These are phyloP conservation scores for Diarsia dahlii DNA, from an alignment of 2,888 invertebrate species.

Conservation along the genomic window DNA sequence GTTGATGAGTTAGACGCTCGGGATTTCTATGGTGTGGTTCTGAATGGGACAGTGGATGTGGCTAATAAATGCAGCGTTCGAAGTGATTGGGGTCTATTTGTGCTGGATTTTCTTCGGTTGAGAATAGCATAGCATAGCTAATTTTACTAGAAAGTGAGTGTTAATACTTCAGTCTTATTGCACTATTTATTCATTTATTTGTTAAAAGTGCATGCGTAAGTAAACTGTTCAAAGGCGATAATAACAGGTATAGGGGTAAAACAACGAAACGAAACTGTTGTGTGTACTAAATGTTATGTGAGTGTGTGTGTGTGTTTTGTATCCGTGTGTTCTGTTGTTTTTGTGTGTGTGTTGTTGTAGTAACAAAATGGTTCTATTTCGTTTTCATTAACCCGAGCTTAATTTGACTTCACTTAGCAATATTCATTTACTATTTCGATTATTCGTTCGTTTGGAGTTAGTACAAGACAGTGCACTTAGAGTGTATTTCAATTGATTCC, in stretches of 20 bases:
- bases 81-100: slow-evolving; percentile 39
- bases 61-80: slow-evolving; percentile 40
- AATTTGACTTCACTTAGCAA: slow-evolving; percentile 45
- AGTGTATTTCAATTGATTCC: slow-evolving; percentile 65
- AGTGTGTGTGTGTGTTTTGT: too few relatives aligned
- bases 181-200: not conserved
- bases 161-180: not conserved
- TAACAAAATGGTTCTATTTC: slow-evolving; percentile 14
- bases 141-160: not conserved
- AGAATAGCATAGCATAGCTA: not conserved
- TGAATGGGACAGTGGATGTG: slow-evolving; percentile 54
- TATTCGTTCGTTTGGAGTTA: slow-evolving; percentile 65
- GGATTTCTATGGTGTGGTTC: slow-evolving; percentile 49
- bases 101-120: slow-evolving; percentile 3
- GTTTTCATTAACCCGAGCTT: slow-evolving; percentile 45
- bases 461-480: slow-evolving; percentile 73
- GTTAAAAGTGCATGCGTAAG: not conserved
- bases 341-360: not conserved
- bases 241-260: not conserved
- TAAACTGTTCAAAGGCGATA: not conserved
- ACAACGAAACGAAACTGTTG: too few relatives aligned
- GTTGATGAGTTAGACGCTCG: slow-evolving; percentile 64
- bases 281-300: too few relatives aligned
- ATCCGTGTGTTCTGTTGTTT: too few relatives aligned
- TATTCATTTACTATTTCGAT: slow-evolving; percentile 67